Evolutionary conservation across 2,888 invertebrate species (phyloP), one percentile per base, ranked within the genome.

Genomic region (Rhabditoides inermis): DNA sequence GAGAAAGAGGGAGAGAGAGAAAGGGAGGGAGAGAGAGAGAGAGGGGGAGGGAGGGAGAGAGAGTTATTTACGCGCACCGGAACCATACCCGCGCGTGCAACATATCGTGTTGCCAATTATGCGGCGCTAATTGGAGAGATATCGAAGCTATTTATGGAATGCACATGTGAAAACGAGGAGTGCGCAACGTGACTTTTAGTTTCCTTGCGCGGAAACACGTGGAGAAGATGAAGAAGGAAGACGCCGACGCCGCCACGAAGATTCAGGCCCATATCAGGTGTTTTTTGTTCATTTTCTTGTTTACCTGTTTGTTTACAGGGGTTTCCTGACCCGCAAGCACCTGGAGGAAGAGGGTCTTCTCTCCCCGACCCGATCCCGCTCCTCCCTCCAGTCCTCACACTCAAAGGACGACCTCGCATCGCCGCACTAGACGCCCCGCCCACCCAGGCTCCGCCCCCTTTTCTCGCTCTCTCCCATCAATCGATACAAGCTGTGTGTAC

Each of bases 191-290:
- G 51, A 72, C 75, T 46, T 65, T 74, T 12, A 73, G 74, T 10
- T 74, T 68, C 48, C 52, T 74, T 22, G 61, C 72, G 28, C 54
- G 74, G 15, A 75, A 72, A 49, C 70, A 73, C 15, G 65, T 70
- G 25, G 66, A 70, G 30, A 66, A 65, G 32, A 82, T 84, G 60
- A 89, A 90, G 81, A 88, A 88, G 20, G 87, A 88, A 68, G 80
- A 89, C 72, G 85, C 88, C 79, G 87, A 88, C 77, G 89, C 89
- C 1, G 90, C 90, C 27, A 87, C 88, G 57, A 89, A 88, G 81
- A 90, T 90, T 63, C 89, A 90, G 77, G 88, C 89, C 51, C 88
- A 88, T 45, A 89, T 90, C 84, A 85, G 89, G 63, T 71, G 7
- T 7, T 51, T 20, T 28, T 20, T 50, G 49, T 15, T 23, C 15